Conservation (phyloP, 1,140 invertebrate genomes). For the Drosophila repletoides region DNA sequence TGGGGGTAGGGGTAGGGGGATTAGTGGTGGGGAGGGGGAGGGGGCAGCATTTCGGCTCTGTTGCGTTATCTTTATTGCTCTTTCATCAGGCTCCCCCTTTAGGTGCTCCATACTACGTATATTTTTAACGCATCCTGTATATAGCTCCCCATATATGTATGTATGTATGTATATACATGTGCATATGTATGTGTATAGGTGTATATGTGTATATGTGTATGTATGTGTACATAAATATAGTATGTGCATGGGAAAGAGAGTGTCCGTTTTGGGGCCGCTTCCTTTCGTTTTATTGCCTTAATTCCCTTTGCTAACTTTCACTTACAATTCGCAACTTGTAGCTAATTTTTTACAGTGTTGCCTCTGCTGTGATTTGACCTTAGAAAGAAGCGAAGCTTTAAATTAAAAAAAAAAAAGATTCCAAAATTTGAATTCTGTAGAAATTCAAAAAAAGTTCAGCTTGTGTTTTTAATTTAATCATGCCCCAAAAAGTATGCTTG, state of each 20-base stretch:
- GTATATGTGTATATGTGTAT: not conserved
- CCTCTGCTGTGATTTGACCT: no score
- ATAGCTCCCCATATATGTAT: not conserved
- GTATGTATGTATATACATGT: not conserved
- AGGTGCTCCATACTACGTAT: conserved; percentile 33
- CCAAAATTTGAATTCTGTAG: no score
- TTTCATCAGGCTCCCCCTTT: conserved; percentile 48
- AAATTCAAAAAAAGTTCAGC: no score
- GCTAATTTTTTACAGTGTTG: no score
- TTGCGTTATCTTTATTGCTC: conserved; percentile 68
- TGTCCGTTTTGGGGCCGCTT: conserved; percentile 16
- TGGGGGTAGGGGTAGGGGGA: no score
- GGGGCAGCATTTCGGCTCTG: conserved; percentile 52
- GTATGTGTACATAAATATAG: not conserved
- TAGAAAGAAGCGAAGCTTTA: no score
- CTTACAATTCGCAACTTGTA: no score
- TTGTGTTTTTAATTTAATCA: no score
- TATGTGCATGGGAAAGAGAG: not conserved
- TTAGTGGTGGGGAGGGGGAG: not conserved
- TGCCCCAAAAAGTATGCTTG: no score
- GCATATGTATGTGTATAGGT: not conserved
- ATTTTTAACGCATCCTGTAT: conserved; percentile 15
- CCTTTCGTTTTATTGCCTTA: not conserved
- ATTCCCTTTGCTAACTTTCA: no score
- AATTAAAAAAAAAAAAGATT: no score